Percentiles rank a stretch among this genome's conserved stretches.
phyloP scores from a whole-genome alignment of 2,113 vertebrate genomes.

The Eublepharis macularius region DNA sequence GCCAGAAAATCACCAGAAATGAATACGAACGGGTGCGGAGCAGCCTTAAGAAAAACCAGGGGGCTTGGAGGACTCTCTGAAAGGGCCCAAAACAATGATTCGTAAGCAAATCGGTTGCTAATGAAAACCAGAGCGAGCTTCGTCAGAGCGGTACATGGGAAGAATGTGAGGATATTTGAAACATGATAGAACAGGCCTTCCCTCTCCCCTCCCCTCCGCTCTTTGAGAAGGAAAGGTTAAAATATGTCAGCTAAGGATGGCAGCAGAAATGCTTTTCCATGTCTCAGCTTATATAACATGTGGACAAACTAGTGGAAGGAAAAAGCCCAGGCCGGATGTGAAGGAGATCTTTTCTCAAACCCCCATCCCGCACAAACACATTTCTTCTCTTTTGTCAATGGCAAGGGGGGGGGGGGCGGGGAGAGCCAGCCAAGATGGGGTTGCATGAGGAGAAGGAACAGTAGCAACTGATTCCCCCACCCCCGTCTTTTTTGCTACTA shows the following conservation, averaged over 20 bases:
- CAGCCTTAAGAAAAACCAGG: background rate
- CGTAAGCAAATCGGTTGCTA: background rate
- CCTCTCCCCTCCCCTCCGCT: background rate
- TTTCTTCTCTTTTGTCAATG: background rate
- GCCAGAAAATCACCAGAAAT: background rate
- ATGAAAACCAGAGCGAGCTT: constrained; percentile 18
- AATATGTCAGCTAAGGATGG: background rate
- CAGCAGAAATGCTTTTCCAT: background rate
- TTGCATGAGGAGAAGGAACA: constrained; percentile 12
- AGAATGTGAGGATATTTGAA: background rate
- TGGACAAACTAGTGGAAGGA: background rate
- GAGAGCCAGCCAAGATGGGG: background rate
- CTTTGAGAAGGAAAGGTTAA: background rate
- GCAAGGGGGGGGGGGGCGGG: background rate
- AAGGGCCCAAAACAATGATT: background rate
- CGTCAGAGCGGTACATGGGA: background rate
- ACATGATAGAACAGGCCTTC: background rate
- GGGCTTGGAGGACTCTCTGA: background rate
- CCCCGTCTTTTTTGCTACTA: background rate
- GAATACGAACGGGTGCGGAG: background rate
- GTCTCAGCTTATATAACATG: background rate
- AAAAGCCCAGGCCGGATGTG: background rate
- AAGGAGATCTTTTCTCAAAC: background rate
- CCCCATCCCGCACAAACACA: background rate
- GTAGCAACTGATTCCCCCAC: background rate